phyloP scores from a whole-genome alignment of 2,888 invertebrate genomes.

The Caenorhabditis sinica region DNA sequence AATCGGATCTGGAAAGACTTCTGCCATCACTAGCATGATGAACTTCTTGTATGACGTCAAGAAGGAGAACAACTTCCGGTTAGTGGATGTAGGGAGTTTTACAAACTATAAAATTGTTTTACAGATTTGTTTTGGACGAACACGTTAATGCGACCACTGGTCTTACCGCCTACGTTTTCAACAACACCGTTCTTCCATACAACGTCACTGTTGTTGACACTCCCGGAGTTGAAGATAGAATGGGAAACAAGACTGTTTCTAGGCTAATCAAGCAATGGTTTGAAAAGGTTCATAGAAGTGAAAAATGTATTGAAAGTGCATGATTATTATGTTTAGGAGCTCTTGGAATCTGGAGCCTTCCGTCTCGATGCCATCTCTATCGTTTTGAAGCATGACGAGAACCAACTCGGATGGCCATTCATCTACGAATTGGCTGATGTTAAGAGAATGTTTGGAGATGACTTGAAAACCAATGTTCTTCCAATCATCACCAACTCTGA shows the following conservation, averaged over 20 bases:
- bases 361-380: constrained; percentile 80
- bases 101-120: neutral
- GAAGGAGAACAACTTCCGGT: constrained; percentile 78
- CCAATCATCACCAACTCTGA: constrained; percentile 80
- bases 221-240: constrained; percentile 77
- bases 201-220: constrained; percentile 80
- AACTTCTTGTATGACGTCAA: constrained; percentile 80
- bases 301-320: neutral
- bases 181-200: constrained; percentile 79
- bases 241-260: constrained; percentile 75
- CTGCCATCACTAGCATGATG: constrained; percentile 75
- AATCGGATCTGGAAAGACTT: constrained; percentile 77
- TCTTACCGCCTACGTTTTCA: constrained; percentile 78
- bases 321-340: constrained; percentile 65
- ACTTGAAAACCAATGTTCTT: constrained; percentile 79
- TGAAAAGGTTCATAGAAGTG: constrained; percentile 66
- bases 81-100: no score
- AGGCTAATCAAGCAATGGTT: constrained; percentile 78
- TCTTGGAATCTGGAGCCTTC: constrained; percentile 75
- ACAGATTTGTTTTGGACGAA: constrained; percentile 72
- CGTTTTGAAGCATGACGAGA: constrained; percentile 75
- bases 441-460: constrained; percentile 80
- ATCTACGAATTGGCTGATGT: constrained; percentile 79
- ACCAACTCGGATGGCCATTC: constrained; percentile 78
- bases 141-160: constrained; percentile 68